Evolutionary conservation across 2,797 vertebrate species (phyloP).

Genomic region (Liasis olivaceus): DNA sequence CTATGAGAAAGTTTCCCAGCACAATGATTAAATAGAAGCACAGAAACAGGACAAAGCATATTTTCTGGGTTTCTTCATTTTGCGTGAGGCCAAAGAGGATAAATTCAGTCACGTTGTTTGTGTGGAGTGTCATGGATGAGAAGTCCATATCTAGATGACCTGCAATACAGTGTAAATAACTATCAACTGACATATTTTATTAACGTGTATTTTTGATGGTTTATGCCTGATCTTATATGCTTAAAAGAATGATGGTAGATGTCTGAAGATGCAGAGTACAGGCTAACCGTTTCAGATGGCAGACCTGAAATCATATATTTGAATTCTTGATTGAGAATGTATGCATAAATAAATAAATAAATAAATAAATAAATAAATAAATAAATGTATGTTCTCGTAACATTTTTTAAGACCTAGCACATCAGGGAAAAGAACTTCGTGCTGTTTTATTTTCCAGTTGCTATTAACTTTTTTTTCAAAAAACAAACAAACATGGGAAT

Average conservation of each 20-base stretch:
- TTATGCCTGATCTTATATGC: neutral
- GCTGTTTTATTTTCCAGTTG: neutral
- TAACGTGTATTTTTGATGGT: neutral
- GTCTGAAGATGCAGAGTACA: neutral
- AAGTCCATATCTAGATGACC: neutral
- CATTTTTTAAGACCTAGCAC: neutral
- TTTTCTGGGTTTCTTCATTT: conserved; percentile 54
- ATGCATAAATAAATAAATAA: neutral
- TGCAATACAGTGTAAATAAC: conserved; percentile 4
- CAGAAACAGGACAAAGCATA: conserved; percentile 63
- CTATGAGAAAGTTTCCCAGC: conserved; percentile 62
- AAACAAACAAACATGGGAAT: neutral
- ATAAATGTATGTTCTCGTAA: neutral
- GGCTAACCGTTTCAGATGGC: neutral
- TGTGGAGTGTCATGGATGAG: neutral
- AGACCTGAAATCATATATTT: neutral
- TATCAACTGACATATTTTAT: neutral
- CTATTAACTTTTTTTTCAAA: neutral
- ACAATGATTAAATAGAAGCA: conserved; percentile 61
- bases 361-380: neutral
- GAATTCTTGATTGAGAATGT: neutral
- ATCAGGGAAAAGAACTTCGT: neutral
- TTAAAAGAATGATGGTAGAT: neutral
- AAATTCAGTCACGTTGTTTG: conserved; percentile 61
- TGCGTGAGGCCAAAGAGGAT: conserved; percentile 60